A percentile compares a stretch with the other conserved stretches of the same genome.
These are phyloP conservation scores for Cosmia trapezina DNA, from an alignment of 2,888 invertebrate genomes.

Conservation along the genomic window DNA sequence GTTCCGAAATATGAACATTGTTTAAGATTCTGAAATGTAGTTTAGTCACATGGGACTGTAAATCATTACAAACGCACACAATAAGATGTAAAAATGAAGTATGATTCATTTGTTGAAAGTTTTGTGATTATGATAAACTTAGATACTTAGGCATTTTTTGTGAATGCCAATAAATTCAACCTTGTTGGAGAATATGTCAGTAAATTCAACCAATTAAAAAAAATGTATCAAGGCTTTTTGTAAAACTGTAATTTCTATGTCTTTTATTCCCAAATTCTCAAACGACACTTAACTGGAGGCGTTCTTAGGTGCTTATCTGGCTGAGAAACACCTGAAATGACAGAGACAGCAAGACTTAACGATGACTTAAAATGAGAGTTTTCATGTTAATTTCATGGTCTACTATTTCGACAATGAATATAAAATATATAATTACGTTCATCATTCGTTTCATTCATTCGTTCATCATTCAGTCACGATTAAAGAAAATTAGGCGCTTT, in stretches of 20 bases:
- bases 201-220: not conserved
- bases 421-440: too few relatives aligned
- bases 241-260: not conserved
- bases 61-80: slow-evolving; percentile 26
- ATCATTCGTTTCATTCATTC: too few relatives aligned
- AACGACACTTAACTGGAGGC: not conserved
- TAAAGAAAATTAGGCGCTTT: not conserved
- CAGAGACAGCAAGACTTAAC: not conserved
- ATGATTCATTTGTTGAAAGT: not conserved
- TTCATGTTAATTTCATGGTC: too few relatives aligned
- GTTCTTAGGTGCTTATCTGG: not conserved
- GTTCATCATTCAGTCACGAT: too few relatives aligned
- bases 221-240: not conserved
- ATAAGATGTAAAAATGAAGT: not conserved
- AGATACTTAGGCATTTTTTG: not conserved
- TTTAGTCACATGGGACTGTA: not conserved
- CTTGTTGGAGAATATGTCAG: not conserved
- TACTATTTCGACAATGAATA: too few relatives aligned
- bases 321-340: not conserved
- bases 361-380: not conserved
- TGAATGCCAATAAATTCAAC: not conserved
- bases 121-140: too few relatives aligned
- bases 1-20: not conserved
- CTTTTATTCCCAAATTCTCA: not conserved
- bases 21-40: slow-evolving; percentile 30